Base-by-base conservation (phyloP, 2,888 invertebrate genomes). In the Blastobasis adustella region DNA sequence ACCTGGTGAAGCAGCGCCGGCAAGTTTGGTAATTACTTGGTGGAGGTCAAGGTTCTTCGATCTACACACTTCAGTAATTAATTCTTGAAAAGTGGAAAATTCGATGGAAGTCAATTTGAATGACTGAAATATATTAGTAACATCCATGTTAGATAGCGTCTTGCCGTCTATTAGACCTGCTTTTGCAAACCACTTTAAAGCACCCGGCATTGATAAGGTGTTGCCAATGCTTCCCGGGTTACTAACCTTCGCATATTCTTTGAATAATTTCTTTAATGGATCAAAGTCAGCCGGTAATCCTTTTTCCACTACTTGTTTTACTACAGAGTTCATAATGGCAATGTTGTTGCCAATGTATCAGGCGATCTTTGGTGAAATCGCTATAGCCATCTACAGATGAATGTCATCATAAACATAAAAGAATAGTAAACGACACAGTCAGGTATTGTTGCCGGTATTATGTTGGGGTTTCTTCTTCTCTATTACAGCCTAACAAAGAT, bases 111-210 rank as follows among this genome's bases (percentile, higher is more conserved):
- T 71, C 38, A 58, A 55, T 90, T 93, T 93, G 63, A 92, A 90
- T 68, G 92, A 92, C 61, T 92, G 92, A 73, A 93, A 94, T 65
- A 89, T 86, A 58, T 94, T 93, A 42, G 91, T 93, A 0, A 93
- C 93, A 65, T 94, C 93, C 0, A 93, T 93, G 1, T 93, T 93
- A 1, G 92, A 91, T 46, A 93, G 89, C 59, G 90, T 91, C 69
- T 92, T 93, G 8, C 91, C 67, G 44, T 86, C 87, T 48, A 91
- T 83, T 10, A 94, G 90, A 60, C 90, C 90, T 0, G 93, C 93
- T 65, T 94, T 93, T 67, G 93, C 93, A 86, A 94, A 90, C 93
- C 93, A 94, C 73, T 93, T 93, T 73, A 94, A 93, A 59, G 91
- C 90, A 67, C 93, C 92, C 9, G 91, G 90, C 23, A 94, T 78